Conservation (phyloP, 2,113 vertebrate genomes). For the Telmatochromis sp. region DNA sequence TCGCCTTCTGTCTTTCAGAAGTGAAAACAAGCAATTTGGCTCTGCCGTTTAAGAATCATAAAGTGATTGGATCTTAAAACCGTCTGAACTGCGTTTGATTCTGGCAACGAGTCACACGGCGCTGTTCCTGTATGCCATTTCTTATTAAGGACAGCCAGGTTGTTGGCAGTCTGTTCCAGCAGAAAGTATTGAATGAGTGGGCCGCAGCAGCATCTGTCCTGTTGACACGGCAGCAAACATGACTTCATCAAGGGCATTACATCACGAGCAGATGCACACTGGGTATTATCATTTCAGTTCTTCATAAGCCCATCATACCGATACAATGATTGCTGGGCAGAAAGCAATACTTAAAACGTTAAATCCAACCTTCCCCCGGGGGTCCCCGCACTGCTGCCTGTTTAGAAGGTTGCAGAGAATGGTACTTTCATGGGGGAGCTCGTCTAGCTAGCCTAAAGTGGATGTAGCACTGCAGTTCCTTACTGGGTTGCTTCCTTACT, state of each 20-base stretch:
- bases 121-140: slow-evolving; percentile 28
- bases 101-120: background rate
- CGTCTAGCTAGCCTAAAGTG: background rate
- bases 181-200: slow-evolving; percentile 26
- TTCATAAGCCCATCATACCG: background rate
- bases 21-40: background rate
- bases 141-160: slow-evolving; percentile 40
- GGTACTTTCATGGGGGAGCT: background rate
- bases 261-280: slow-evolving; percentile 23
- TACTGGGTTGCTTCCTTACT: background rate
- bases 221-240: slow-evolving; percentile 39
- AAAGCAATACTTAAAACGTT: background rate
- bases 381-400: background rate
- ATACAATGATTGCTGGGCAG: background rate
- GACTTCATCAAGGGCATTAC: slow-evolving; percentile 45
- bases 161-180: slow-evolving; percentile 31
- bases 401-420: background rate
- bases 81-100: slow-evolving; percentile 8
- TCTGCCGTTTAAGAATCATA: background rate
- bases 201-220: slow-evolving; percentile 46
- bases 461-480: background rate
- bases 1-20: background rate
- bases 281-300: background rate
- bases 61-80: slow-evolving; percentile 36
- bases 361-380: background rate